Evolutionary conservation across 2,797 vertebrate species (phyloP), one percentile per base, ranked within the genome.

Genomic region (Brachyalestes nurse): DNA sequence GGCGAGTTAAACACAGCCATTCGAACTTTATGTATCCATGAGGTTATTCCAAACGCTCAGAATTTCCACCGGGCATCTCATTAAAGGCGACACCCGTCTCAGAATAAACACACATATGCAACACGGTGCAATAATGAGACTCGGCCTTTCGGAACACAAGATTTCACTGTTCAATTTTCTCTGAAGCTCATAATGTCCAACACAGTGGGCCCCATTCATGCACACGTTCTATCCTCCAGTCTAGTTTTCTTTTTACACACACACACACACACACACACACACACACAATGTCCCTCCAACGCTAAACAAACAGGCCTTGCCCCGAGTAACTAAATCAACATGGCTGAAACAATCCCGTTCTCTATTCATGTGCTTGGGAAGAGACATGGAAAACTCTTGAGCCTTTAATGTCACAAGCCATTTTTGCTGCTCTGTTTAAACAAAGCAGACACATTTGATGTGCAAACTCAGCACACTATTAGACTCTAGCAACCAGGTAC

Each of bases 301-400:
- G 66, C 61, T 82, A 84, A 84, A 79, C 47, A 82, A 85, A 78
- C 82, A 84, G 73, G 62, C 79, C 81, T 77, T 81, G 79, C 80
- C 77, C 75, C 71, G 67, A 58, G 47, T 86, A 82, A 81, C 70
- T 74, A 75, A 82, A 79, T 61, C 40, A 86, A 83, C 83, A 84
- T 10, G 75, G 21, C 55, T 61, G 38, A 81, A 85, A 82, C 79
- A 83, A 80, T 79, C 72, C 58, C 17, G 45, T 65, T 65, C 81
- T 73, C 74, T 81, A 81, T 80, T 77, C 75, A 72, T 58, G 38
- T 14, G 8, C 45, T 55, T 60, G 58, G 74, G 73, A 77, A 55
- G 73, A 72, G 58, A 71, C 21, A 4, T 25, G 14, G 55, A 58
- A 53, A 25, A 17, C 13, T 38, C 60, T 38, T 51, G 28, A 42